Percentiles rank a stretch among this genome's conserved stretches.
Conservation (phyloP, 2,888 invertebrate genomes). For the Balanococcus diminutus region DNA sequence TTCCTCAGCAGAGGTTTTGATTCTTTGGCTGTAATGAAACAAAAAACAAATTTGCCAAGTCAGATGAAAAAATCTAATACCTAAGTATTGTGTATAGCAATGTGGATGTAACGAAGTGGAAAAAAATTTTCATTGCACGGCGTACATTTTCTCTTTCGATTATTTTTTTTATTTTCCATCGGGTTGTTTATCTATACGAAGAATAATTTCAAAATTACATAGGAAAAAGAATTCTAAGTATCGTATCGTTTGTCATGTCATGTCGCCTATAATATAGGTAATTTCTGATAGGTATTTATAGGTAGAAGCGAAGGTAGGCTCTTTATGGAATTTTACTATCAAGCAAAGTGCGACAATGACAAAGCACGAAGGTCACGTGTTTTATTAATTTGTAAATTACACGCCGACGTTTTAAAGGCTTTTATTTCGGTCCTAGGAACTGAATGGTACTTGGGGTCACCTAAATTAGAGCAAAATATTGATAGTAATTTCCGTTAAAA, state of each 20-base stretch:
- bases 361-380: conserved; percentile 18
- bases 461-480: conserved; percentile 24
- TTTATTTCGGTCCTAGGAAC: conserved; percentile 44
- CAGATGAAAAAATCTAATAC: too few species aligned
- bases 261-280: too few species aligned
- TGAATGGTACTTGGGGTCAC: conserved; percentile 44
- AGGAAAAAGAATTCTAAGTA: too few species aligned
- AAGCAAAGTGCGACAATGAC: conserved; percentile 33
- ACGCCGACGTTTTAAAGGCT: conserved; percentile 9
- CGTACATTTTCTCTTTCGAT: not conserved
- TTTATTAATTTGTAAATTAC: conserved; percentile 35
- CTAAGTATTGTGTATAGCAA: too few species aligned
- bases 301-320: not conserved
- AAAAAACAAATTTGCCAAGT: conserved; percentile 29
- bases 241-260: too few species aligned
- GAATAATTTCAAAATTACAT: not conserved
- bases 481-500: conserved; percentile 53
- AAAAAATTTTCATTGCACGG: too few species aligned
- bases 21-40: conserved; percentile 10
- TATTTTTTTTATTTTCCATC: not conserved
- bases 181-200: not conserved
- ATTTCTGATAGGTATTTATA: too few species aligned
- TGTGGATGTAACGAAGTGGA: not conserved
- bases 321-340: not conserved
- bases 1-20: not conserved